phyloP scores from a whole-genome alignment of 2,797 vertebrate genomes.

The Potorous gilbertii region DNA sequence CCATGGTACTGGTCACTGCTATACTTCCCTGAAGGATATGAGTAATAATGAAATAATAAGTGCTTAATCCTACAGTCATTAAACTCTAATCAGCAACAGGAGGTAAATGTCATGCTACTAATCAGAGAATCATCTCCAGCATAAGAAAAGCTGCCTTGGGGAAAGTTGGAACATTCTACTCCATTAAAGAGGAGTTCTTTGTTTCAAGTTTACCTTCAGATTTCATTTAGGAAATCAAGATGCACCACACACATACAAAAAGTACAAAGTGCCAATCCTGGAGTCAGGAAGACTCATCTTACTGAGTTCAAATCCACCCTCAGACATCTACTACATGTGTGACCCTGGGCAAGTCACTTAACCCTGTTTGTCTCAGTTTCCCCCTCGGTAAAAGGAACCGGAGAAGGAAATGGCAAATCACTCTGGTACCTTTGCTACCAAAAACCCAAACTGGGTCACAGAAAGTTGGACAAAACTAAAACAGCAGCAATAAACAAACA shows the following conservation, averaged over 20 bases:
- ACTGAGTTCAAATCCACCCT: neutral
- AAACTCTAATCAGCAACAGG: neutral
- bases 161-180: neutral
- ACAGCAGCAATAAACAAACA: neutral
- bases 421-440: neutral
- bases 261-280: neutral
- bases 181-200: neutral
- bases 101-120: neutral
- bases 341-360: neutral
- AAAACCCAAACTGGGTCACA: neutral
- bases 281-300: neutral
- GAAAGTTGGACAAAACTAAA: neutral
- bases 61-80: neutral
- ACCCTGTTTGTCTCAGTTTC: neutral
- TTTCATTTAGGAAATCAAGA: neutral
- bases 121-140: neutral
- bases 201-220: neutral
- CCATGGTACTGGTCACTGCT: neutral
- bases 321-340: neutral
- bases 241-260: neutral
- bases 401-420: neutral
- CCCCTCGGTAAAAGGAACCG: neutral
- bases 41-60: conserved; percentile 2
- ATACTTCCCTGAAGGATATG: neutral
- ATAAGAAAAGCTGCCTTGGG: neutral